Conservation (phyloP, 2,113 vertebrate species). For the Aphelocoma coerulescens region DNA sequence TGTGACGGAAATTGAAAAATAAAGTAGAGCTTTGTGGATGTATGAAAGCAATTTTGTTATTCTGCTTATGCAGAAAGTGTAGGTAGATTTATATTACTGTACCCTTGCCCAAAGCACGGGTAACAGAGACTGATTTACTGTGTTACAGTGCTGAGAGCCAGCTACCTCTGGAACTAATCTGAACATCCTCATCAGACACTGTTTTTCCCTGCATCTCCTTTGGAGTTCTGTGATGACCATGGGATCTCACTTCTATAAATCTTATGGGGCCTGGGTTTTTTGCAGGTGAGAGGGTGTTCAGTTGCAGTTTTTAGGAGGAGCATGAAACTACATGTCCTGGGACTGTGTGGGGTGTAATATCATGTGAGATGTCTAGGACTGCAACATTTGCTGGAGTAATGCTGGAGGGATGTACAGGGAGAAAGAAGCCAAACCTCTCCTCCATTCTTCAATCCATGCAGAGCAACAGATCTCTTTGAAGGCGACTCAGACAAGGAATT, state of each 20-base stretch:
- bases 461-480: not conserved
- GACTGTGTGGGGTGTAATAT: not conserved
- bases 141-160: not conserved
- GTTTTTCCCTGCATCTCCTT: not conserved
- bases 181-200: not conserved
- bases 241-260: not conserved
- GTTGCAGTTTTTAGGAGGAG: not conserved
- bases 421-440: not conserved
- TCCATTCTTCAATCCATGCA: not conserved
- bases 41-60: not conserved
- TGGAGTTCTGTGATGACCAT: not conserved
- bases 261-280: not conserved
- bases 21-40: not conserved
- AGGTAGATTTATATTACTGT: not conserved
- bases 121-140: not conserved
- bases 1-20: not conserved
- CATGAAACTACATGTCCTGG: not conserved
- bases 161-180: not conserved
- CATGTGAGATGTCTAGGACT: not conserved
- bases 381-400: not conserved
- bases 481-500: not conserved
- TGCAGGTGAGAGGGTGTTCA: no score
- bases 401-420: not conserved
- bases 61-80: not conserved
- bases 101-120: not conserved